Evolutionary conservation across 2,888 invertebrate genomes (phyloP), one percentile per base, ranked within the genome.

Genomic region (Nasonia oneida): DNA sequence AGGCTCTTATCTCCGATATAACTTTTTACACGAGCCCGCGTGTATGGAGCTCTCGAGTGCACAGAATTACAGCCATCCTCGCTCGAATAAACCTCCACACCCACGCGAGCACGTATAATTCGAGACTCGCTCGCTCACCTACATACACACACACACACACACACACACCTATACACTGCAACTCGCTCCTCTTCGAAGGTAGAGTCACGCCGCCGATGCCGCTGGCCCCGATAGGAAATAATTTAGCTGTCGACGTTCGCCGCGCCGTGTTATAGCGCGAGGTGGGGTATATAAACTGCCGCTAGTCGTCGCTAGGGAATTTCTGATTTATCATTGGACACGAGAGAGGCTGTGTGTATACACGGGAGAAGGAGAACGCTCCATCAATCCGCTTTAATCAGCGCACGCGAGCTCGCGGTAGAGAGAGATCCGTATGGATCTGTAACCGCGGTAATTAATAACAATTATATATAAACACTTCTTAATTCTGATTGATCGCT

Each of bases 401-500:
- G 18, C 8, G 29, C 29, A 29, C 29, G 29, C 29, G 29, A 29
- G 29, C 29, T 18, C 18, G 64, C n/a, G 23, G 2, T 29, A 29
- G 29, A 29, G 29, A 29, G 29, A 29, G 18, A 64, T 64, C 29
- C 29, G 67, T 33, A 2, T n/a, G 77, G 23, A 57, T 71, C 42
- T 50, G 15, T 53, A 67, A 67, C 29, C 74, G 8, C 12, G 23
- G 78, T 85, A 81, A 85, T 85, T 85, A 81, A 81, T 85, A 78
- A 85, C 29, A 85, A 85, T 85, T 81, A 85, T 81, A 42, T 67
- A 79, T 57, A 57, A 23, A 4, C 47, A 50, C 61, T 64, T 79
- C 74, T 83, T 83, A 79, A 84, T 80, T 81, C 80, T 80, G 84
- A 84, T 84, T 76, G 84, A 84, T 84, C 42, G 70, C 15, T 29